A percentile compares a stretch with the other conserved stretches of the same genome.
These are phyloP conservation scores for Phalloptychus januarius DNA, from an alignment of 2,797 vertebrate genomes.

Conservation along the genomic window DNA sequence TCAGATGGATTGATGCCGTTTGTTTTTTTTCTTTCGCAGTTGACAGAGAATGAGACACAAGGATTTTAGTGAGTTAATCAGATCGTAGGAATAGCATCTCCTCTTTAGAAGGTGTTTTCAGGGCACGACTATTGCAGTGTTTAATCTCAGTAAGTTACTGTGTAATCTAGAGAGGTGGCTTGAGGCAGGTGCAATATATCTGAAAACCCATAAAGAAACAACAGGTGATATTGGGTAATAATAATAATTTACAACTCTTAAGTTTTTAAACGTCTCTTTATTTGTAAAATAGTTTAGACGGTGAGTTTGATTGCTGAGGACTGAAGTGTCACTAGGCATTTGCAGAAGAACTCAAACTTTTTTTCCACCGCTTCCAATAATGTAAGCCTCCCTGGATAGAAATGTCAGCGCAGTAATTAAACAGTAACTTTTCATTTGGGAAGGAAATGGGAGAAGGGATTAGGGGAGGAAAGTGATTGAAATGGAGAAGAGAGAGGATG, in stretches of 20 bases:
- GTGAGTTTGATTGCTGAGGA: slow-evolving; percentile 18
- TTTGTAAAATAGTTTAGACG: slow-evolving; percentile 21
- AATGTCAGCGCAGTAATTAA: slow-evolving; percentile 45
- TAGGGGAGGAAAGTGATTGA: slow-evolving; percentile 8
- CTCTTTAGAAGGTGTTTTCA: neutral
- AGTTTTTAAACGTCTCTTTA: neutral
- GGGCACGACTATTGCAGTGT: neutral
- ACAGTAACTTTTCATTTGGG: slow-evolving; percentile 14
- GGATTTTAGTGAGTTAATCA: neutral
- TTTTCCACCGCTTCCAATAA: slow-evolving; percentile 35
- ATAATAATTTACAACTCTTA: neutral
- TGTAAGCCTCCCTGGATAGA: slow-evolving; percentile 28
- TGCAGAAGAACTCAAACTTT: slow-evolving; percentile 37
- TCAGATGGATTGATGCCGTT: neutral
- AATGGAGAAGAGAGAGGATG: neutral
- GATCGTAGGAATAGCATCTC: neutral
- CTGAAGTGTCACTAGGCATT: slow-evolving; percentile 29
- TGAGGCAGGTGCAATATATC: neutral
- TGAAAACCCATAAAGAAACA: neutral
- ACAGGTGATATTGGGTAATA: neutral
- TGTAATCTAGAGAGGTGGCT: neutral
- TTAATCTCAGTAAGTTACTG: neutral
- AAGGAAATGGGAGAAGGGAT: slow-evolving; percentile 28
- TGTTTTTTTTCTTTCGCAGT: neutral
- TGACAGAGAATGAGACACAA: neutral